phyloP scores from a whole-genome alignment of 2,888 invertebrate species.

The Callyntrura guangdongensis region DNA sequence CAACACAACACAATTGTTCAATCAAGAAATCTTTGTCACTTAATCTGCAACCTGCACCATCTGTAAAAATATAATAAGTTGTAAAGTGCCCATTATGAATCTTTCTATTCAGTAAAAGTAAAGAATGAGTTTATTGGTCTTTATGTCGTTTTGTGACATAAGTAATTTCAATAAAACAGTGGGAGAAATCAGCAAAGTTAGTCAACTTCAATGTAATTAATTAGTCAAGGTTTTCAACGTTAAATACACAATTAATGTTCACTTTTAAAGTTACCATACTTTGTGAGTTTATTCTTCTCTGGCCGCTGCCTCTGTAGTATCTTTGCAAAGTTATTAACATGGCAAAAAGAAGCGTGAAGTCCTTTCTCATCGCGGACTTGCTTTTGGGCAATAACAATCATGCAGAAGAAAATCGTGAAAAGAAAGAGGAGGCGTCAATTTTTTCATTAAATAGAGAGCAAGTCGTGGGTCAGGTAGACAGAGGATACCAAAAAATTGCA shows the following conservation, averaged over 20 bases:
- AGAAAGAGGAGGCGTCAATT: not conserved
- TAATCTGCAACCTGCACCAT: not conserved
- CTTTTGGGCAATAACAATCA: slow-evolving; percentile 1
- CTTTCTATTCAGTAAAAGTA: not conserved
- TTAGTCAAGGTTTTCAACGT: not conserved
- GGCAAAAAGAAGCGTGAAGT: slow-evolving; percentile 52
- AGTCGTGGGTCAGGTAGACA: not conserved
- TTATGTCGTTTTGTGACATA: not conserved
- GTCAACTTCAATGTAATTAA: not conserved
- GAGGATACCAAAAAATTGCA: not conserved
- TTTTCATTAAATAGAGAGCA: not conserved
- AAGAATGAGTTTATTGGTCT: slow-evolving; percentile 31
- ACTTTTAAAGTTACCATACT: not conserved
- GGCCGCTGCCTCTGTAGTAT: not conserved
- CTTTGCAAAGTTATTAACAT: slow-evolving; percentile 14
- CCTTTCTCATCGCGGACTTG: slow-evolving; percentile 66
- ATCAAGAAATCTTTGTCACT: not conserved
- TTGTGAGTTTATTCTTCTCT: not conserved
- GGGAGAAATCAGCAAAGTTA: not conserved
- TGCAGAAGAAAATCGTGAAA: not conserved
- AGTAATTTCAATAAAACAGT: not conserved
- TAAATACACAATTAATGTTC: not conserved
- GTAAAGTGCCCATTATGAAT: not conserved
- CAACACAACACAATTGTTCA: not conserved
- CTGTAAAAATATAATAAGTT: not conserved